A percentile compares a stretch with the other conserved stretches of the same genome.
Conservation (phyloP, 2,888 invertebrate genomes). For the Melipona beecheii region DNA sequence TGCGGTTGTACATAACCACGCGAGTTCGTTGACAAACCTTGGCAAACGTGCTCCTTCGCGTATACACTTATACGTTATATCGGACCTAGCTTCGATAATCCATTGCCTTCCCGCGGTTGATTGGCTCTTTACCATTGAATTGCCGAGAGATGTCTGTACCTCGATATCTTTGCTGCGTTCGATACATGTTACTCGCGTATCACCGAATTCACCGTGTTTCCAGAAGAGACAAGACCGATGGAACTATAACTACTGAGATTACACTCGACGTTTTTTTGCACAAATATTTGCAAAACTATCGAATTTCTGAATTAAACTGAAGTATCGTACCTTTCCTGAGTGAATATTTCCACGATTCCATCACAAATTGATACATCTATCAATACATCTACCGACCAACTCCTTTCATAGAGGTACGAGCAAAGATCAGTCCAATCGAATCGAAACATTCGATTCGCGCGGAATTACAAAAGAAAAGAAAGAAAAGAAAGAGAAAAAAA, state of each 20-base stretch:
- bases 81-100: conserved; percentile 49
- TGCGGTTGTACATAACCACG: conserved; percentile 30
- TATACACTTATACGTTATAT: conserved; percentile 46
- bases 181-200: not conserved
- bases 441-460: not conserved
- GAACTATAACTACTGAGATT: not conserved
- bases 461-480: no score
- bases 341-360: no score
- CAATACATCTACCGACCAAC: not conserved
- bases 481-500: no score
- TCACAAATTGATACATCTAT: no score
- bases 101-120: conserved; percentile 46
- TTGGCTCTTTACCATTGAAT: conserved; percentile 62
- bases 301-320: no score
- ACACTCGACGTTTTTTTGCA: not conserved
- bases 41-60: conserved; percentile 5
- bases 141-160: conserved; percentile 19
- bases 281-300: not conserved
- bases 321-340: no score
- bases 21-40: conserved; percentile 11
- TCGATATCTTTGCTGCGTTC: not conserved
- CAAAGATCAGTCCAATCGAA: no score
- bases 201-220: conserved; percentile 17
- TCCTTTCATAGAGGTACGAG: not conserved
- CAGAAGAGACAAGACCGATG: not conserved